Conservation (phyloP, 2,888 invertebrate genomes). For the Scaeva pyrastri region DNA sequence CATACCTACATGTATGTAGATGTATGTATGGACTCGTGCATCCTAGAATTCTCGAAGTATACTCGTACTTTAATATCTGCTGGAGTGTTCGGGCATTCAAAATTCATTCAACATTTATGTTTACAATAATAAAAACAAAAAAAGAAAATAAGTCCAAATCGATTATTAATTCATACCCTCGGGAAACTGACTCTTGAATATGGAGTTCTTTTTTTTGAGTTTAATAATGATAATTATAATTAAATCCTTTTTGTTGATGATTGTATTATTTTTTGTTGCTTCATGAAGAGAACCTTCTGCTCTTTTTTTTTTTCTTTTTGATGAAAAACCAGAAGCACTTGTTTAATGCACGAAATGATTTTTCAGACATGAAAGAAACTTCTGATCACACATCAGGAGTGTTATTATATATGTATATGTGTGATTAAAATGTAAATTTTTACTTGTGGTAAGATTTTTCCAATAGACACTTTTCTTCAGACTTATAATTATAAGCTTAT, state of each 20-base stretch:
- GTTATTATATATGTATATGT: no score
- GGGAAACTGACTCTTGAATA: not conserved
- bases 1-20: no score
- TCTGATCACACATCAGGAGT: no score
- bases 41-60: not conserved
- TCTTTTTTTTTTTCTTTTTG: not conserved
- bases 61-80: not conserved
- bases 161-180: conserved; percentile 5
- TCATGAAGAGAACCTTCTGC: not conserved
- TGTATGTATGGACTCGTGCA: not conserved
- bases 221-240: not conserved
- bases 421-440: no score
- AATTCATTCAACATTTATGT: conserved; percentile 27
- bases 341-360: no score
- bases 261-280: not conserved
- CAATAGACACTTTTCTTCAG: no score
- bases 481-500: no score
- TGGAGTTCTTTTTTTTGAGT: not conserved
- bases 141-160: not conserved
- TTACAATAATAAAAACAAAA: not conserved
- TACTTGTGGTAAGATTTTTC: no score
- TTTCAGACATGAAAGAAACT: no score
- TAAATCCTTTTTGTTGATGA: not conserved
- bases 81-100: not conserved
- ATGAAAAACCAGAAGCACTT: no score